Evolutionary conservation across 2,797 vertebrate species (phyloP).

Genomic region (Eidolon dupreanum): DNA sequence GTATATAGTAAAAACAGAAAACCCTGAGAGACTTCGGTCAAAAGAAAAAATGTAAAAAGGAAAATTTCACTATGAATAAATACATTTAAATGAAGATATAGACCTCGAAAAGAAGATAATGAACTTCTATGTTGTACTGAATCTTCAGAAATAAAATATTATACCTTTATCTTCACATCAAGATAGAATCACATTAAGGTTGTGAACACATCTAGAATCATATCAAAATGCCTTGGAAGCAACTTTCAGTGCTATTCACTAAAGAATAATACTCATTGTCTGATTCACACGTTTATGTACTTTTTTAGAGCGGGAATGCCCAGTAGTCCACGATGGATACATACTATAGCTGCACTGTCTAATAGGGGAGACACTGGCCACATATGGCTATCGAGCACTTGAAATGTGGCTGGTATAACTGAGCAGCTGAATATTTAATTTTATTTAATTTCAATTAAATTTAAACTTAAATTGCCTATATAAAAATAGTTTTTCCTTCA

Average conservation of each 20-base stretch:
- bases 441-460: slow-evolving; percentile 29
- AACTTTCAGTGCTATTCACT: neutral
- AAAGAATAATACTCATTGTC: neutral
- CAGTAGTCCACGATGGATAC: neutral
- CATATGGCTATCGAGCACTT: neutral
- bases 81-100: neutral
- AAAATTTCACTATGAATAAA: neutral
- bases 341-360: neutral
- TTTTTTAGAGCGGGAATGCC: neutral
- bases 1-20: neutral
- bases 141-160: neutral
- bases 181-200: neutral
- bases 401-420: neutral
- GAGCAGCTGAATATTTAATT: neutral
- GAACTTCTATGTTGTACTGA: neutral
- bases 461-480: neutral
- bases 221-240: neutral
- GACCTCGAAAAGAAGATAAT: neutral
- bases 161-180: neutral
- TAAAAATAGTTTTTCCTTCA: neutral
- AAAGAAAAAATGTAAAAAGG: neutral
- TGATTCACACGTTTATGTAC: neutral
- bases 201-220: slow-evolving; percentile 34
- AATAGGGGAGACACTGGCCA: no score
- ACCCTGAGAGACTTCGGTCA: neutral